Conservation (phyloP, 92 coral and sea anemone species). For the Palythoa grandis region DNA sequence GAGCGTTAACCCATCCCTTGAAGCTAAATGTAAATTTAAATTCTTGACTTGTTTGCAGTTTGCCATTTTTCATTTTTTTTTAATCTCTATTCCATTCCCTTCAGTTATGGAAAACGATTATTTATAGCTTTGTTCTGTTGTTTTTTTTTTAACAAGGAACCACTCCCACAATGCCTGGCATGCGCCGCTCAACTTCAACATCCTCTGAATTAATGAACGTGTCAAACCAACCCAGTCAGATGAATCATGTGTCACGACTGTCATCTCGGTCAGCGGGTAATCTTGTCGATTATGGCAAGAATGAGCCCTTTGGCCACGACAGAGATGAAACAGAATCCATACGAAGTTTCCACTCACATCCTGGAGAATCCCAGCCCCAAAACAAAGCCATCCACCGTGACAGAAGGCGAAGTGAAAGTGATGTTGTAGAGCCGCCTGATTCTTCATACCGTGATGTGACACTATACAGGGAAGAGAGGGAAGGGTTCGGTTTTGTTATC, state of each 20-base stretch:
- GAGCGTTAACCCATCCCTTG: too few species aligned
- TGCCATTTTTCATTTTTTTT: too few species aligned
- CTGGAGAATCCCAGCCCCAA: conserved; percentile 40
- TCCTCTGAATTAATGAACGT: conserved; percentile 57
- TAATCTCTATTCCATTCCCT: too few species aligned
- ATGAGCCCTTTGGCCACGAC: conserved; percentile 44
- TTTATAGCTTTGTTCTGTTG: neutral
- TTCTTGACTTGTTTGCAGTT: too few species aligned
- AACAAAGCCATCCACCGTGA: conserved; percentile 51
- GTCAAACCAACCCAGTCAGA: conserved; percentile 35
- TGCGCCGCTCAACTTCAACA: conserved; percentile 75
- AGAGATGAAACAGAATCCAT: conserved; percentile 58
- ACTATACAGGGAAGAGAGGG: conserved; percentile 74
- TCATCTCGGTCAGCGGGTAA: conserved; percentile 95
- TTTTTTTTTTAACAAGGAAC: conserved; percentile 48
- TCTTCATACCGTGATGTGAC: conserved; percentile 71
- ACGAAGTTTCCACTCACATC: conserved; percentile 63
- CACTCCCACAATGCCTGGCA: conserved; percentile 53
- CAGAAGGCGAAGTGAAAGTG: conserved; percentile 84
- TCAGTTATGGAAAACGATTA: too few species aligned
- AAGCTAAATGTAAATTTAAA: too few species aligned
- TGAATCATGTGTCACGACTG: conserved; percentile 51
- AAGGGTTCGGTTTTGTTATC: conserved; percentile 97
- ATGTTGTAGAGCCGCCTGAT: conserved; percentile 65
- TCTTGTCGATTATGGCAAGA: conserved; percentile 74